These are phyloP conservation scores for Manis javanica DNA, from an alignment of 2,797 vertebrate species.

Conservation along the genomic window DNA sequence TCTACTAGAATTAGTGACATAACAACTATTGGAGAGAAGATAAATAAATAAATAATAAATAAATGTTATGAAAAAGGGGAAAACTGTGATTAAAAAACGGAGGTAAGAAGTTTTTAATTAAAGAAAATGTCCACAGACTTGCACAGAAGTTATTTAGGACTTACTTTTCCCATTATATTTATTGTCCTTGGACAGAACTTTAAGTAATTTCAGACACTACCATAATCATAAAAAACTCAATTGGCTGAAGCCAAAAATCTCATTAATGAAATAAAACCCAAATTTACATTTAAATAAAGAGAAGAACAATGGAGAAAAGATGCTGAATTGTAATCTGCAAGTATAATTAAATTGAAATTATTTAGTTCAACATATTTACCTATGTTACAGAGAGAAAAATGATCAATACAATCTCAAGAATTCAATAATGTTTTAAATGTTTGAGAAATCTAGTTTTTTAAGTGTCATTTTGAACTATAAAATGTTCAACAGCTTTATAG, in stretches of 20 bases:
- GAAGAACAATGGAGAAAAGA: neutral
- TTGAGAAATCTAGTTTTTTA: conserved; percentile 26
- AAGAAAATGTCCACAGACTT: neutral
- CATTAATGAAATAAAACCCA: conserved; percentile 16
- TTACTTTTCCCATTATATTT: neutral
- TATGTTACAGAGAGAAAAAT: neutral
- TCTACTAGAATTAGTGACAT: conserved; percentile 41
- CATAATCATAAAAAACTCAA: neutral
- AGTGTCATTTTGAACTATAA: neutral
- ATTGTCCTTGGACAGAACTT: neutral
- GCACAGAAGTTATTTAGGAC: neutral
- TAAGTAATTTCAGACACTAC: neutral
- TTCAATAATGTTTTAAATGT: neutral
- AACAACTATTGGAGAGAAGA: neutral
- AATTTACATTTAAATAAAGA: neutral
- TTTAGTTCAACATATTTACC: neutral
- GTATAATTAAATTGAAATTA: neutral
- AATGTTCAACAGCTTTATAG: neutral
- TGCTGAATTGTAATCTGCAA: neutral
- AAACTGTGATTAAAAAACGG: neutral
- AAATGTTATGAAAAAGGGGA: neutral
- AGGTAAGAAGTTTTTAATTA: neutral
- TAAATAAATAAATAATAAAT: neutral
- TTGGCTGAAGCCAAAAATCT: neutral
- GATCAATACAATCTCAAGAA: conserved; percentile 2